Evolutionary conservation across 92 coral and sea anemone genomes (phyloP), one percentile per base, ranked within the genome.

Genomic region (Bergia sp.): DNA sequence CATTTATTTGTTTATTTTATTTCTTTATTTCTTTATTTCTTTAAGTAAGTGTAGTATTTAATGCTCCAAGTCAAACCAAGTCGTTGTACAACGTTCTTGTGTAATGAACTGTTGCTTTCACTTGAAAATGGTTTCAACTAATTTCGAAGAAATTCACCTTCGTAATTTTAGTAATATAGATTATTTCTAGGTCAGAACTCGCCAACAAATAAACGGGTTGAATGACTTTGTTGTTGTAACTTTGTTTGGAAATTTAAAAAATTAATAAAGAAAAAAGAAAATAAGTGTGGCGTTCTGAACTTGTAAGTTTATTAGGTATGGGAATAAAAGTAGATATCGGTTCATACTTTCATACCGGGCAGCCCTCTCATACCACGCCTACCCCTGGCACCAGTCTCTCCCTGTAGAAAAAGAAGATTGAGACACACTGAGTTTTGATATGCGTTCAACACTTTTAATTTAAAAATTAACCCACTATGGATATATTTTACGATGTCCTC

Each of bases 341-440:
- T 72, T 36, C 73, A 6, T 81, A 81, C 85, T 61, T 81, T 81
- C 16, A 13, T 23, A 37, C 85, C 85, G 85, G 36, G 0, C 71
- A 36, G 12, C 15, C 94, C 94, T 21, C 91, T 77, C 57, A 16
- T 42, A 20, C 88, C 88, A 13, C 93, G 77, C 20, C 92, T 82
- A 1, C 94, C 94, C 77, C 81, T 85, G 37, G 81, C 78, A 40
- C 94, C 94, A 29, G 78, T 37, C 38, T 85, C 86, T 49, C 94
- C 94, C 94, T 92, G 61, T 43, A 36, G 15, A 43, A 10, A 8
- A 88, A 12, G 73, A 69, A 37, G 43, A 29, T 21, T 21, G 18
- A 13, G 41, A 15, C 0, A 40, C 23, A 75, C 16, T 75, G 7
- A 61, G 0, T 18, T 3, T n/a, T 38, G 29, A 41, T 74, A 15